Evolutionary conservation across 35 echinoderm and acorn worm species (phyloP).

Genomic region (Nesometra sesokonis): DNA sequence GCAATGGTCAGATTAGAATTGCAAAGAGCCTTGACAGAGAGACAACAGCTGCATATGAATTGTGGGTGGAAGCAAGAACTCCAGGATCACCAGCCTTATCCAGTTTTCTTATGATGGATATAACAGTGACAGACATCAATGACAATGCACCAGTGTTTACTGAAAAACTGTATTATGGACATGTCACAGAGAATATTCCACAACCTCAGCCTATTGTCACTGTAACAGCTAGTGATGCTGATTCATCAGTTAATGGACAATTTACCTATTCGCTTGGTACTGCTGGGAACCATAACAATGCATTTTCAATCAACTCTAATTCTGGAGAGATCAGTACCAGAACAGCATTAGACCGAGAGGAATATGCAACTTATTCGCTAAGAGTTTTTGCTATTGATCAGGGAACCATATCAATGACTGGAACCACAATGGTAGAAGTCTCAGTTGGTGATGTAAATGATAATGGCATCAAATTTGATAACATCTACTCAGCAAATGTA

Average conservation of each 20-base stretch:
- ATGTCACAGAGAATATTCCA: conserved; percentile 27
- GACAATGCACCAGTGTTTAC: conserved; percentile 81
- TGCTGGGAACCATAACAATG: conserved; percentile 29
- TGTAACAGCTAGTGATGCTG: conserved; percentile 59
- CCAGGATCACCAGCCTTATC: conserved; percentile 43
- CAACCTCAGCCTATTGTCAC: conserved; percentile 14
- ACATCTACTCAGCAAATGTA: conserved; percentile 40
- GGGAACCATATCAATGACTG: conserved; percentile 40
- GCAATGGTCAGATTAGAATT: conserved; percentile 38
- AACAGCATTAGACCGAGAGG: conserved; percentile 54
- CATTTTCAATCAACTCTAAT: conserved; percentile 36
- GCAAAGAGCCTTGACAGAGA: conserved; percentile 50
- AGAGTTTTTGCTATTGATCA: conserved; percentile 54
- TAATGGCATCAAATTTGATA: conserved; percentile 52
- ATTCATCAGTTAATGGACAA: conserved; percentile 36
- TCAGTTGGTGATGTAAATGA: conserved; percentile 76
- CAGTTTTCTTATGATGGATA: conserved; percentile 32
- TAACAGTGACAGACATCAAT: conserved; percentile 59
- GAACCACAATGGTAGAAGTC: conserved; percentile 29
- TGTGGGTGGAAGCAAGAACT: conserved; percentile 75
- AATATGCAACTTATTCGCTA: conserved; percentile 32
- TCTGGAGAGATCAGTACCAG: conserved; percentile 56
- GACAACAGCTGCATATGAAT: conserved; percentile 7
- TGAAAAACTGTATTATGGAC: conserved; percentile 15
- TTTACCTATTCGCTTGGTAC: conserved; percentile 38